Base-by-base conservation (phyloP, 2,113 vertebrate species). In the Vanacampus margaritifer region DNA sequence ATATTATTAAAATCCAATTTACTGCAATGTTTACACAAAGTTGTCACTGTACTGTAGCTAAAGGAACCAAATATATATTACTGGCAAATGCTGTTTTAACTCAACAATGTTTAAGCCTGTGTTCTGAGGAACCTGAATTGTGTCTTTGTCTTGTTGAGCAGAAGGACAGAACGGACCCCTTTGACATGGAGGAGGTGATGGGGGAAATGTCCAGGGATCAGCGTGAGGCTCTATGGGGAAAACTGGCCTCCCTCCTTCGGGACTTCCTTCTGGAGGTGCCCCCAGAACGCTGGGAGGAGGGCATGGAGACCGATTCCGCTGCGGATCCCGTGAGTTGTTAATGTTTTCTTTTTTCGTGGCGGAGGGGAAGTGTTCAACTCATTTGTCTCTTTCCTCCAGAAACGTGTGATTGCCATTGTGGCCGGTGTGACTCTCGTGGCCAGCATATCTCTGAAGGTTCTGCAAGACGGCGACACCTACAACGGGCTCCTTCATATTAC, bases 191-290 rank as follows among this genome's bases (percentile, higher is more conserved):
- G 2, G 97, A 99, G 67, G 81, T 98, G 41, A 71, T 99, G 76
- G 92, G 97, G 79, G 96, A 98, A 86, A 84, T 98, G 77, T 73
- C 94, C 57, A 90, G 89, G 53, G 92, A 91, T 65, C 94, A 96
- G 82, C 94, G 93, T 17, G 89, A 92, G 72, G 66, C 84, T 36
- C 81, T 98, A 14, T 98, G 97, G 96, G 79, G 88, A 57, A 92
- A 66, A 24, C 87, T 96, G 77, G 85, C 76, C 0, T 76, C 65
- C 3, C 89, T 97, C 1, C 74, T 98, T 46, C 85, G 82, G 35
- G 88, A 91, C 0, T 76, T 82, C n/a, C 79, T 98, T 73, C 45
- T 91, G 68, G 90, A 92, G 19, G 89, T 80, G 6, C 95, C 95
- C 0, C 88, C 95, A 41, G 94, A 94, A 68, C 80, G 67, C 1